Percentiles rank a stretch among this genome's conserved stretches.
phyloP scores from a whole-genome alignment of 1,140 invertebrate species.

The Polypedilum pembai region DNA sequence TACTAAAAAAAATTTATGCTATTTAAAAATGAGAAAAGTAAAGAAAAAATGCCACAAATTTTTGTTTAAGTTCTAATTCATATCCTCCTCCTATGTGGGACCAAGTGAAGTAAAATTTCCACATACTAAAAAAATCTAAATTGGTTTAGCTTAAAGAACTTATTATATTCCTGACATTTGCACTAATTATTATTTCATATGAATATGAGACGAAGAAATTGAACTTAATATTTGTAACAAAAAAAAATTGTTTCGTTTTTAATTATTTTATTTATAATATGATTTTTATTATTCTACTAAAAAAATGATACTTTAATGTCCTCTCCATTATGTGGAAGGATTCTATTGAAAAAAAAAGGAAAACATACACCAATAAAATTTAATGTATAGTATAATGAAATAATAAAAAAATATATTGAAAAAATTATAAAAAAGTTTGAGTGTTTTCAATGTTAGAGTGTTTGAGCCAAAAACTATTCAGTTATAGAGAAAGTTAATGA shows the following conservation, averaged over 20 bases:
- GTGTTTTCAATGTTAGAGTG: too few species aligned
- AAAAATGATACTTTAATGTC: not conserved
- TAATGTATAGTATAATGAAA: slow-evolving; percentile 16
- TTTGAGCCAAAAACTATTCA: too few species aligned
- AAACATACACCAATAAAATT: slow-evolving; percentile 9
- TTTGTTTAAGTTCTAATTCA: not conserved
- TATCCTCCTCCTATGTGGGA: not conserved
- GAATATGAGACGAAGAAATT: not conserved
- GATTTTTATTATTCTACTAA: not conserved
- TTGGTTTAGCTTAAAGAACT: not conserved
- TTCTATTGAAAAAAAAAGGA: slow-evolving; percentile 13
- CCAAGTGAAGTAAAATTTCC: not conserved
- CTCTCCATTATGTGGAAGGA: not conserved
- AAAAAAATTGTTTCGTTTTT: not conserved
- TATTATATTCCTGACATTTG: not conserved
- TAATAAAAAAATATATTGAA: slow-evolving; percentile 17
- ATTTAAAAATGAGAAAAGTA: not conserved
- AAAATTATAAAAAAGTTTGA: not conserved
- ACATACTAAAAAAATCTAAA: slow-evolving; percentile 13
- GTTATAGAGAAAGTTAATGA: too few species aligned
- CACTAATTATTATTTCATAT: slow-evolving; percentile 3
- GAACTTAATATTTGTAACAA: not conserved
- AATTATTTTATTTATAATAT: slow-evolving; percentile 1
- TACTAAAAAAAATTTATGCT: not conserved
- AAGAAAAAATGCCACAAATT: not conserved